Evolutionary conservation across 2,797 vertebrate species (phyloP).

Genomic region (Gallinago nigripennis): DNA sequence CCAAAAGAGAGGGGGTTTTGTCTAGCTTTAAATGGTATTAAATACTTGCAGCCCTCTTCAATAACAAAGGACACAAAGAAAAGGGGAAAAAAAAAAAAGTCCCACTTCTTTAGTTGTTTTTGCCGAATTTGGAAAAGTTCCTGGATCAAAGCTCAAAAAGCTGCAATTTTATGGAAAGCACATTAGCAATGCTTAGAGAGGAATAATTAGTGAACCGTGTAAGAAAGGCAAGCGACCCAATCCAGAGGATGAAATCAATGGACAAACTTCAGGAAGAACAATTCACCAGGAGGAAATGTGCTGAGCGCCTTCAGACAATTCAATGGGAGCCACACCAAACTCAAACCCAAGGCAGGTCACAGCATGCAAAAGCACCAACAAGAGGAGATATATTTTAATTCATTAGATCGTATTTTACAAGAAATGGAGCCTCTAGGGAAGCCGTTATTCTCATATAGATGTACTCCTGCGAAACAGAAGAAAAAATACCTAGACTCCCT

Average conservation of each 20-base stretch:
- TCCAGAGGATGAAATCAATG: background rate
- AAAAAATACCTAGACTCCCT: constrained; percentile 71
- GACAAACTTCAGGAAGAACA: constrained; percentile 2
- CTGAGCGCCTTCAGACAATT: constrained; percentile 22
- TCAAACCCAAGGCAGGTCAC: constrained; percentile 21
- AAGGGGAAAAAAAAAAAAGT: fast-evolving
- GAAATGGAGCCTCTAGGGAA: constrained; percentile 52
- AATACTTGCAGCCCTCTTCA: constrained; percentile 34
- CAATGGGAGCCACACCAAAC: background rate
- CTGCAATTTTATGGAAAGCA: constrained; percentile 10
- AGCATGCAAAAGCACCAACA: background rate
- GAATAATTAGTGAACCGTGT: background rate
- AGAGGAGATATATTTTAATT: constrained; percentile 49
- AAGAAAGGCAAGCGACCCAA: background rate
- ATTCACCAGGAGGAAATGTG: background rate
- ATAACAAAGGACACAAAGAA: constrained; percentile 26
- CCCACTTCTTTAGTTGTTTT: background rate
- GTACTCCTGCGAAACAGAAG: constrained; percentile 61
- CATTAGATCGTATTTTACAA: constrained; percentile 37
- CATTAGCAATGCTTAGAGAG: constrained; percentile 12
- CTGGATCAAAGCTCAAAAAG: constrained; percentile 39
- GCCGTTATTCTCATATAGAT: constrained; percentile 57
- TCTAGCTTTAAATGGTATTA: constrained; percentile 27
- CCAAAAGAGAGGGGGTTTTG: background rate
- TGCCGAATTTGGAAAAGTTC: constrained; percentile 41